Evolutionary conservation across 2,888 invertebrate genomes (phyloP).

Genomic region (Harmothoe impar): DNA sequence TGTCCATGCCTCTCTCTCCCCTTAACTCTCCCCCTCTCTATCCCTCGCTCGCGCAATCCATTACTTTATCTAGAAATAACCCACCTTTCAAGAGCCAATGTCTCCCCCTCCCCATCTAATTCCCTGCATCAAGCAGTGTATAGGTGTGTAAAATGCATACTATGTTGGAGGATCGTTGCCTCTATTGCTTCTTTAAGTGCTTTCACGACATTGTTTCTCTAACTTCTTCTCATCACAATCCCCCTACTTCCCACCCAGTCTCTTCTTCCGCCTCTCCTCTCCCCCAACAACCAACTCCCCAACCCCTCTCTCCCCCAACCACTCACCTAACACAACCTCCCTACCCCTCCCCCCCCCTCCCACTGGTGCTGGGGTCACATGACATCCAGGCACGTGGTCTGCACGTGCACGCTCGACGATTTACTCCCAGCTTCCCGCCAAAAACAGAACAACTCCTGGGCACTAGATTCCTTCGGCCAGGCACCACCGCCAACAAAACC

Average conservation of each 20-base stretch:
- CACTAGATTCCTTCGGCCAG: not conserved
- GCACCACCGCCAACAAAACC: not conserved
- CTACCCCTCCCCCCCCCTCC: not conserved
- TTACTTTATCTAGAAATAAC: too few species aligned
- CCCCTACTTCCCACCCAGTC: not conserved
- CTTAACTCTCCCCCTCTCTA: too few species aligned
- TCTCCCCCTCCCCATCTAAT: too few species aligned
- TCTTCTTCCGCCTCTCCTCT: not conserved
- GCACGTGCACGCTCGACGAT: not conserved
- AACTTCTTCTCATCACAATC: not conserved
- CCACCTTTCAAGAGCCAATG: too few species aligned
- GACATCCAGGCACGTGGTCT: constrained; percentile 31
- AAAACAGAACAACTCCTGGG: not conserved
- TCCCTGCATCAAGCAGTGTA: too few species aligned
- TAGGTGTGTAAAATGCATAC: not conserved
- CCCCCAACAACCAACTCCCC: too few species aligned
- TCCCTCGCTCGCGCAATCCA: too few species aligned
- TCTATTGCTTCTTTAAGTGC: not conserved
- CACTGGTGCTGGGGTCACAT: not conserved
- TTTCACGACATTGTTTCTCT: not conserved
- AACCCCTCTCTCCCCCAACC: not conserved
- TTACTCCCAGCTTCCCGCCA: not conserved
- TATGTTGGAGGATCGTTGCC: not conserved
- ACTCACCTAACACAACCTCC: not conserved
- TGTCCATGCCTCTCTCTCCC: too few species aligned